These are phyloP conservation scores for Rhopilema esculentum DNA, from an alignment of 30 jellyfish, hydroid and myxozoan species.

Conservation along the genomic window DNA sequence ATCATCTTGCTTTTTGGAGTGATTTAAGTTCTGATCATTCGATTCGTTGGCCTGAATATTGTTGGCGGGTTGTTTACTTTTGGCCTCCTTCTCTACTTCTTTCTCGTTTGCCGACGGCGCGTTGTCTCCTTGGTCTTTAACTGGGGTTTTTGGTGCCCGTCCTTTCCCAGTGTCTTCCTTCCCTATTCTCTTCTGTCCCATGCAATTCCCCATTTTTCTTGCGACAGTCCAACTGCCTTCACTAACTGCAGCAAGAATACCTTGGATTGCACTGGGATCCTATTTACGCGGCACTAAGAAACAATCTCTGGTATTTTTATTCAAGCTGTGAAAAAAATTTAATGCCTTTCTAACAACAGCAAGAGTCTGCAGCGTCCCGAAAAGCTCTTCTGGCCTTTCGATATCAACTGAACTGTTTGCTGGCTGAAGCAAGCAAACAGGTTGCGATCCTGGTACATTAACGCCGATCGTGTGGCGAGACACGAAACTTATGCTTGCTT, in stretches of 20 bases:
- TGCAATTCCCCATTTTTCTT: slow-evolving; percentile 52
- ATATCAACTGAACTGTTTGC: background rate
- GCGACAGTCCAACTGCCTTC: background rate
- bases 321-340: background rate
- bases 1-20: background rate
- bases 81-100: background rate
- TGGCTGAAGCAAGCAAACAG: slow-evolving; percentile 7
- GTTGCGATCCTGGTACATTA: slow-evolving; percentile 16
- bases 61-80: background rate
- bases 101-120: background rate
- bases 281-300: background rate
- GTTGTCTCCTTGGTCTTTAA: slow-evolving; percentile 1
- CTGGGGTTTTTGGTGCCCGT: slow-evolving; percentile 45
- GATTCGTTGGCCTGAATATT: background rate
- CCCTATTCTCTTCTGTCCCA: slow-evolving; percentile 20
- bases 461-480: slow-evolving; percentile 12
- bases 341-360: background rate
- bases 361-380: background rate
- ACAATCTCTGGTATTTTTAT: background rate
- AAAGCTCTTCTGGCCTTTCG: background rate
- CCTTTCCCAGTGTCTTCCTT: slow-evolving; percentile 12
- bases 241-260: background rate
- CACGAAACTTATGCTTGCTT: slow-evolving; percentile 9
- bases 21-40: background rate
- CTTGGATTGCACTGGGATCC: background rate